A percentile compares a stretch with the other conserved stretches of the same genome.
These are phyloP conservation scores for Salvelinus alpinus DNA, from an alignment of 2,113 vertebrate genomes.

Conservation along the genomic window DNA sequence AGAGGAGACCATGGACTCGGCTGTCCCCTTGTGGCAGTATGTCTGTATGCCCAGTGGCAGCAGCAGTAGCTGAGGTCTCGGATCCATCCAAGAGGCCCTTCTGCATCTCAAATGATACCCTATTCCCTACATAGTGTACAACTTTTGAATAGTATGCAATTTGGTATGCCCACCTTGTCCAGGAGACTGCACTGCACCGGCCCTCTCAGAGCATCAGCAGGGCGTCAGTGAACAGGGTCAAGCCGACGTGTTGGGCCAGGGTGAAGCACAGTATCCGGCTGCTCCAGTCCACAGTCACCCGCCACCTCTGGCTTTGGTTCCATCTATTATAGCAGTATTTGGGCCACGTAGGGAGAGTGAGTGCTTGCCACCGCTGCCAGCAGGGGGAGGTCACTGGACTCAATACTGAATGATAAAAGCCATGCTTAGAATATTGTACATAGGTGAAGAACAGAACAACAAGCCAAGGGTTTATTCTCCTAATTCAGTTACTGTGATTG, in stretches of 20 bases:
- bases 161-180: conserved; percentile 5
- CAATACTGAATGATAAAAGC: conserved; percentile 81
- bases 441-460: neutral
- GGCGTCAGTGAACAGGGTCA: neutral
- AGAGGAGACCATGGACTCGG: conserved; percentile 30
- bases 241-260: conserved; percentile 6
- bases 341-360: conserved; percentile 96
- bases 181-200: conserved; percentile 17
- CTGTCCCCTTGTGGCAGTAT: conserved; percentile 53
- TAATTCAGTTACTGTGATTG: too few species aligned
- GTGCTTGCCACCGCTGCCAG: conserved; percentile 96
- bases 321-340: conserved; percentile 93
- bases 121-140: too few species aligned
- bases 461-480: neutral
- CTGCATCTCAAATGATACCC: too few species aligned
- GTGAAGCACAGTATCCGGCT: conserved; percentile 6
- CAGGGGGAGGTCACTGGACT: conserved; percentile 96
- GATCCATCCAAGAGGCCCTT: neutral
- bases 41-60: conserved; percentile 37
- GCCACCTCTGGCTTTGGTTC: conserved; percentile 39
- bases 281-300: neutral
- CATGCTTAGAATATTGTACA: conserved; percentile 12
- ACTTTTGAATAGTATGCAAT: too few species aligned
- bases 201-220: neutral
- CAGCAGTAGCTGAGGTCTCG: conserved; percentile 5